phyloP scores from a whole-genome alignment of 2,113 vertebrate genomes.

The Stegostoma tigrinum region DNA sequence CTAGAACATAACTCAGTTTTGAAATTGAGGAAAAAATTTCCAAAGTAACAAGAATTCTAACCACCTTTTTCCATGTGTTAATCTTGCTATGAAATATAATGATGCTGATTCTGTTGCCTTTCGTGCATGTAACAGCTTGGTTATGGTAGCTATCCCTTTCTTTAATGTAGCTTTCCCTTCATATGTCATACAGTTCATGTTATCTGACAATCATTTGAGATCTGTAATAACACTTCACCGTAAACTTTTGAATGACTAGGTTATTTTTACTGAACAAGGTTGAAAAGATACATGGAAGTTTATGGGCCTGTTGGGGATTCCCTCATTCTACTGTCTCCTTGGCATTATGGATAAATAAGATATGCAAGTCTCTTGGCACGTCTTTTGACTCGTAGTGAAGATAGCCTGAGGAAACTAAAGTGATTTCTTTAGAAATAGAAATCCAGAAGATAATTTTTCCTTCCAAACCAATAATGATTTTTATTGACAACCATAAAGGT shows the following conservation, averaged over 20 bases:
- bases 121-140: neutral
- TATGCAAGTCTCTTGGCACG: neutral
- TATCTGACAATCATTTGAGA: neutral
- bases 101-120: neutral
- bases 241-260: neutral
- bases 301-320: neutral
- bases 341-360: neutral
- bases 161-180: conserved; percentile 4
- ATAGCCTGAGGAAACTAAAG: neutral
- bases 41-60: neutral
- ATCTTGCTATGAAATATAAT: neutral
- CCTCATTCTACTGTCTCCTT: neutral
- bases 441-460: neutral
- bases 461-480: neutral
- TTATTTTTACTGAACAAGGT: conserved; percentile 1
- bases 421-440: neutral
- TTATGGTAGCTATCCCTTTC: neutral
- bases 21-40: neutral
- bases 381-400: neutral
- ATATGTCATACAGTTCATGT: neutral
- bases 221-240: neutral
- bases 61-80: neutral
- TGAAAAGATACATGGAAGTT: neutral
- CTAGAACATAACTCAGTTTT: neutral
- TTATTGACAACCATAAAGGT: neutral